Conservation (phyloP, 1,140 invertebrate genomes). For the Trigoniulus corallinus region DNA sequence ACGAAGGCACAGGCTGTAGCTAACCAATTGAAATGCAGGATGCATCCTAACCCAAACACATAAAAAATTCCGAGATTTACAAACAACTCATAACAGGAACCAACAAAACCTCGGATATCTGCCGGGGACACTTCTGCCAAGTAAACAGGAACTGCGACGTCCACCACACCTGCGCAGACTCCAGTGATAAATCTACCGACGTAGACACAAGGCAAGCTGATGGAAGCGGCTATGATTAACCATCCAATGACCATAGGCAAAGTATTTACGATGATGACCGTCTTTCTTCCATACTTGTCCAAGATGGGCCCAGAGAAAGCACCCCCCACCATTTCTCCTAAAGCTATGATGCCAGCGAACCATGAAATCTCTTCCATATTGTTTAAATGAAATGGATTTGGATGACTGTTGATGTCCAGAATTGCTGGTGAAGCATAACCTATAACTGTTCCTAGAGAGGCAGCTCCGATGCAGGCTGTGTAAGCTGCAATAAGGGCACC, state of each 20-base stretch:
- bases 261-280: no score
- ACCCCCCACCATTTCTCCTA: no score
- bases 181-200: constrained; percentile 32
- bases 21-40: not conserved
- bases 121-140: constrained; percentile 15
- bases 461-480: no score
- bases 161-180: constrained; percentile 18
- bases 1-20: constrained; percentile 1
- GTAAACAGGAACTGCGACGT: constrained; percentile 9
- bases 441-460: no score
- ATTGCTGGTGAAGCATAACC: no score
- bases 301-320: no score
- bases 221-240: constrained; percentile 48
- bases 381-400: no score
- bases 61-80: constrained; percentile 6
- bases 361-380: no score
- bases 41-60: constrained; percentile 2
- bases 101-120: constrained; percentile 5
- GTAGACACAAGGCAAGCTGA: constrained; percentile 36
- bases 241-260: constrained; percentile 61
- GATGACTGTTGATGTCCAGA: no score
- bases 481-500: no score
- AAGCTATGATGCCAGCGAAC: no score
- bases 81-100: constrained; percentile 2
- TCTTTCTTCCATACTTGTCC: no score